These are phyloP conservation scores for Xylocopa sonorina DNA, from an alignment of 1,140 invertebrate genomes.

Conservation along the genomic window DNA sequence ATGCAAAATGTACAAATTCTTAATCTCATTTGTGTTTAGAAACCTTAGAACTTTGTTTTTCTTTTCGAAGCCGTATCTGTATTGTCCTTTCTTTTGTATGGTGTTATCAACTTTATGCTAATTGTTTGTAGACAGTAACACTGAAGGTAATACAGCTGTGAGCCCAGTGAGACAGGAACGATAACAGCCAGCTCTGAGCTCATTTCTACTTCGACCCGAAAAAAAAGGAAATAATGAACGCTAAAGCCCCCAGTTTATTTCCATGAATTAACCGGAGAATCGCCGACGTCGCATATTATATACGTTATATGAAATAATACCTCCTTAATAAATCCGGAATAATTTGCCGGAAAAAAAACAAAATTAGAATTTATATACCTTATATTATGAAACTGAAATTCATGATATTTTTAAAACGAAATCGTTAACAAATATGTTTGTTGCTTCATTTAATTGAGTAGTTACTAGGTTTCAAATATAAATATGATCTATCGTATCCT, in stretches of 20 bases:
- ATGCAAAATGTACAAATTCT: too few species aligned
- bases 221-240: slow-evolving; percentile 8
- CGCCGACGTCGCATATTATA: neutral
- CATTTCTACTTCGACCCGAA: neutral
- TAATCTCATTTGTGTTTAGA: neutral
- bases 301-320: slow-evolving; percentile 8
- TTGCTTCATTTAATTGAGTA: too few species aligned
- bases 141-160: neutral
- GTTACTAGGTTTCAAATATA: too few species aligned
- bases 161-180: neutral
- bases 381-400: neutral
- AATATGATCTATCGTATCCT: too few species aligned
- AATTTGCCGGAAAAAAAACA: neutral
- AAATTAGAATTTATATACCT: neutral
- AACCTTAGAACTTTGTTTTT: neutral
- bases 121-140: neutral
- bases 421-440: too few species aligned
- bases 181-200: neutral
- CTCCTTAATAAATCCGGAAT: slow-evolving; percentile 1
- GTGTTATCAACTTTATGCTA: slow-evolving; percentile 2
- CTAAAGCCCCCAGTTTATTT: neutral
- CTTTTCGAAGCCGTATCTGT: neutral
- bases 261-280: slow-evolving; percentile 11
- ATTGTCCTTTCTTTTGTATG: neutral
- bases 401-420: too few species aligned